phyloP scores from a whole-genome alignment of 2,888 invertebrate species.

The Nomada fucata region DNA sequence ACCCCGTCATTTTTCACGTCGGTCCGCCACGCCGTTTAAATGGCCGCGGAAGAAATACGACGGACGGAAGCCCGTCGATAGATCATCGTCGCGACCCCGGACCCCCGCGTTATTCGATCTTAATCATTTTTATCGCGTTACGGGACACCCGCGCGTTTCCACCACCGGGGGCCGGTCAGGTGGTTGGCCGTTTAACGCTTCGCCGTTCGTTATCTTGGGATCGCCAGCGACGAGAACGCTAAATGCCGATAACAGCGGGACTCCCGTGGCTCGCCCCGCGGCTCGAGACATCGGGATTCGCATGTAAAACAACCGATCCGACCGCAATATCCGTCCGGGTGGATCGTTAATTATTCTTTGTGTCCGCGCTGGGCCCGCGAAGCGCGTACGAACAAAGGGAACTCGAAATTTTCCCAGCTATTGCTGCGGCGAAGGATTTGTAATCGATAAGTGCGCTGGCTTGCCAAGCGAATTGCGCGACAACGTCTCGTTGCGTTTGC shows the following conservation, averaged over 20 bases:
- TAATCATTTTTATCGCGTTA: conserved; percentile 64
- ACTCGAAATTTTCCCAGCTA: neutral
- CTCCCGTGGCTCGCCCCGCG: conserved; percentile 52
- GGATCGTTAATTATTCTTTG: conserved; percentile 59
- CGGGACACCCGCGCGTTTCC: conserved; percentile 47
- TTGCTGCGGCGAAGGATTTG: neutral
- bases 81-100: conserved; percentile 54
- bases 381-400: conserved; percentile 12
- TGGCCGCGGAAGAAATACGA: conserved; percentile 43
- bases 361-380: conserved; percentile 10
- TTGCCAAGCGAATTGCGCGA: neutral
- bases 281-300: conserved; percentile 53
- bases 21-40: conserved; percentile 14
- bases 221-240: conserved; percentile 64
- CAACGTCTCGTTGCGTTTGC: neutral
- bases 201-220: conserved; percentile 64
- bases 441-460: conserved; percentile 6
- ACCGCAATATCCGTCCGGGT: conserved; percentile 61
- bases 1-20: conserved; percentile 46
- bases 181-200: conserved; percentile 60
- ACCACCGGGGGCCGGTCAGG: conserved; percentile 45
- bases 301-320: conserved; percentile 65
- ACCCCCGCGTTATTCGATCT: conserved; percentile 60
- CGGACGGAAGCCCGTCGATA: conserved; percentile 57
- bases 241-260: conserved; percentile 65